Base-by-base conservation (phyloP, 2,113 vertebrate species). In the Psammodynastes pulverulentus region DNA sequence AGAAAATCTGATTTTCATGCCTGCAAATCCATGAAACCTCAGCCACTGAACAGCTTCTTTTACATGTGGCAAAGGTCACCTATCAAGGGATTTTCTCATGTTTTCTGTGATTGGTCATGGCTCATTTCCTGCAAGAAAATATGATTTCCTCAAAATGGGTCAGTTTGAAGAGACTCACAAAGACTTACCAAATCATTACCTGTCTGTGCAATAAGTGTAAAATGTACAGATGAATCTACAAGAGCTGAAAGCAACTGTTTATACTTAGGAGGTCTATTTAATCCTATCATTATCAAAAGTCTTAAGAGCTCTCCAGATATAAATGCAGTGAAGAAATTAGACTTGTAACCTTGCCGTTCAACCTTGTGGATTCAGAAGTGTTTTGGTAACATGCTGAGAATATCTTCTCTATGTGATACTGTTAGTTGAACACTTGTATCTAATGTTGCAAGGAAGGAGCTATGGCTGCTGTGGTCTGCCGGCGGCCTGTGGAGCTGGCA, bases 1-100 rank as follows among this genome's bases (percentile, higher is more conserved):
- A 98, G 97, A 98, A 98, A 98, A 98, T 98, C 96, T 96, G 95
- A 98, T 98, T 98, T 98, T 97, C 98, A 98, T 98, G 98, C 97
- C 97, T 98, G 97, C 87, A 98, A 98, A 98, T 98, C 98, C 97
- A 97, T 97, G 95, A 98, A 98, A 98, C 97, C 95, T 97, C 96
- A 97, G 96, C 94, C 97, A 97, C 96, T 97, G 97, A 97, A 97
- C 96, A 97, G 95, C 91, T 97, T 97, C 97, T 97, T 97, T 98
- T 97, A 97, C 96, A 95, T 54, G 54, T 97, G 97, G 97, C 97
- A 98, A 98, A 98, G 98, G 98, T 98, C 98, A 98, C 52, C 94
- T 98, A 98, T 98, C 98, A 95, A 95, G 98, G 97, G 98, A 98
- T 97, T 94, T 97, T 97, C 97, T 97, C 97, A 97, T 96, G 96